These are phyloP conservation scores for Otocyon megalotis DNA, from an alignment of 2,113 vertebrate genomes.

Conservation along the genomic window DNA sequence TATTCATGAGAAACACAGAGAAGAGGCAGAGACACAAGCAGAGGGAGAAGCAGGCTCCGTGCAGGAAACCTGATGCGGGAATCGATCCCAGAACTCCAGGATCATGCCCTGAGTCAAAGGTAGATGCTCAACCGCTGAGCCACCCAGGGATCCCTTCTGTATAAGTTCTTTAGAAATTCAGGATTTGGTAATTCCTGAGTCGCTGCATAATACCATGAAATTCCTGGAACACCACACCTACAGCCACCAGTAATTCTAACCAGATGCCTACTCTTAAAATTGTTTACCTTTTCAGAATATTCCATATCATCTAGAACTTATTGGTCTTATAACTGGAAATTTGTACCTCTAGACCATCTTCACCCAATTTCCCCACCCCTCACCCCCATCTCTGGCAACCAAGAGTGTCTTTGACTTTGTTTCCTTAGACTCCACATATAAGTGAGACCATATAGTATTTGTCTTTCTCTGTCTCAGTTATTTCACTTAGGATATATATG, in stretches of 20 bases:
- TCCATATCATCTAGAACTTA: neutral
- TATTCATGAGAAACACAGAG: no score
- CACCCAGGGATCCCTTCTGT: neutral
- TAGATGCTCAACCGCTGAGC: no score
- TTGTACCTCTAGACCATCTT: neutral
- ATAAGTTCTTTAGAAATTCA: neutral
- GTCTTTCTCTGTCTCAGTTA: neutral
- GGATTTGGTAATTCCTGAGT: neutral
- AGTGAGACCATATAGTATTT: neutral
- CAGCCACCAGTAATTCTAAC: neutral
- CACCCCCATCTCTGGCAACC: neutral
- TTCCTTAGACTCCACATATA: neutral
- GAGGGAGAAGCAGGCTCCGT: no score
- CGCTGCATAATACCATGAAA: neutral
- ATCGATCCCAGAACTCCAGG: no score
- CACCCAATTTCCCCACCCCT: neutral
- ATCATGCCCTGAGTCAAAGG: no score
- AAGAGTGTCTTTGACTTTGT: neutral
- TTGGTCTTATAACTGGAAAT: neutral
- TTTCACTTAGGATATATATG: neutral
- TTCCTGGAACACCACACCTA: neutral
- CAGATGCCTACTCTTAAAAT: neutral
- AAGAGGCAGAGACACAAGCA: no score
- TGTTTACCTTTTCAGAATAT: neutral
- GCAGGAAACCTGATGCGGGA: no score